Conservation (phyloP, 2,888 invertebrate genomes). For the Oligia latruncula region DNA sequence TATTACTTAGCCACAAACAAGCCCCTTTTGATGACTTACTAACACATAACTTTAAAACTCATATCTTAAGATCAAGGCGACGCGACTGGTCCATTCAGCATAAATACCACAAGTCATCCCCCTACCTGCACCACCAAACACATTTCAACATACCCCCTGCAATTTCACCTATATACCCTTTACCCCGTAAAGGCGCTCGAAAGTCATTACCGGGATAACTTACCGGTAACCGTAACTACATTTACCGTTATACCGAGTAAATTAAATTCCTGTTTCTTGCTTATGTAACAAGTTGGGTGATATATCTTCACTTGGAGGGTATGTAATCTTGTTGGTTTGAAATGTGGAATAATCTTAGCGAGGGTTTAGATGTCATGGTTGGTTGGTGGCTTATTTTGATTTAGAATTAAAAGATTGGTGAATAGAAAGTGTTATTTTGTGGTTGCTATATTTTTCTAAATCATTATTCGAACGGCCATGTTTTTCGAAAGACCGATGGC, state of each 20-base stretch:
- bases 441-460: neutral
- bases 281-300: slow-evolving; percentile 55
- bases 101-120: slow-evolving; percentile 23
- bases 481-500: neutral
- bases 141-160: slow-evolving; percentile 21
- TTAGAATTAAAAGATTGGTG: neutral
- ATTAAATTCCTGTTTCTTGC: slow-evolving; percentile 65
- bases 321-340: slow-evolving; percentile 43
- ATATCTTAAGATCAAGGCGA: neutral
- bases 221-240: slow-evolving; percentile 62
- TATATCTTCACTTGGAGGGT: slow-evolving; percentile 37
- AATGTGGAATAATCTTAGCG: slow-evolving; percentile 30
- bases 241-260: slow-evolving; percentile 58
- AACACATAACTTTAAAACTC: neutral
- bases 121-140: slow-evolving; percentile 23
- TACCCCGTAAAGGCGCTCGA: slow-evolving; percentile 43
- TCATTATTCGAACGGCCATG: neutral
- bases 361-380: neutral
- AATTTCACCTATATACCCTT: slow-evolving; percentile 14
- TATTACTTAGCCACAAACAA: too few species aligned
- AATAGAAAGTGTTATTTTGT: neutral
- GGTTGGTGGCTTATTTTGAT: slow-evolving; percentile 13
- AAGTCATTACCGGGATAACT: slow-evolving; percentile 64
- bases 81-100: neutral
- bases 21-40: neutral